These are phyloP conservation scores for Lamellibrachia luymesi DNA, from an alignment of 1,140 invertebrate genomes.

Conservation along the genomic window DNA sequence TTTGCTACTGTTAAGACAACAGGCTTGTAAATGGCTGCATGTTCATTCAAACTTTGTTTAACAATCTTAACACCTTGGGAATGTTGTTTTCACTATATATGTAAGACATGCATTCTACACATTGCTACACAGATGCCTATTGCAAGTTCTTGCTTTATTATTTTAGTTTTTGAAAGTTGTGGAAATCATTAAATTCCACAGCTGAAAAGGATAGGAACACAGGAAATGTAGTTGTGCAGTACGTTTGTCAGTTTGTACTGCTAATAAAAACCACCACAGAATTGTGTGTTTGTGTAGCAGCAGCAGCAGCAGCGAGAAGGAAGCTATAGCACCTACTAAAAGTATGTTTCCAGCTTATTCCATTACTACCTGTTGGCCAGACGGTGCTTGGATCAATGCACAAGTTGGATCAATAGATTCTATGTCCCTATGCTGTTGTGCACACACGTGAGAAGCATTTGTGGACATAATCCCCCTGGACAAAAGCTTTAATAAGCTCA, in stretches of 20 bases:
- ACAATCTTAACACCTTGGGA: not conserved
- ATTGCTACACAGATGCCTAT: not conserved
- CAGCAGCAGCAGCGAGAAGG: not conserved
- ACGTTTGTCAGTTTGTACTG: not conserved
- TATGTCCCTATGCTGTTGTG: not conserved
- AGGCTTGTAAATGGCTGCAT: not conserved
- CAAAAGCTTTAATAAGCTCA: no score
- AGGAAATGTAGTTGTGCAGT: not conserved
- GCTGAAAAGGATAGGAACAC: not conserved
- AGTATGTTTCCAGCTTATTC: not conserved
- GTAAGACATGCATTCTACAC: not conserved
- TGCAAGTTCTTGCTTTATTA: not conserved
- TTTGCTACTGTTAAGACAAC: not conserved
- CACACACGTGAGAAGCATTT: not conserved
- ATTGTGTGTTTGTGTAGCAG: not conserved
- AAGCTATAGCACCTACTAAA: not conserved
- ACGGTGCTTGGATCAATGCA: not conserved
- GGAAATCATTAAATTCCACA: not conserved
- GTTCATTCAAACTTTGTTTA: not conserved
- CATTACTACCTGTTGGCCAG: not conserved
- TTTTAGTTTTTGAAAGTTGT: not conserved
- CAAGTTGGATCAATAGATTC: not conserved
- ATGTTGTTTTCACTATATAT: not conserved
- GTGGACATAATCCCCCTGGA: not conserved
- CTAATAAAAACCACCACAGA: not conserved